Evolutionary conservation across 2,888 invertebrate species (phyloP).

Genomic region (Athetis lepigone): DNA sequence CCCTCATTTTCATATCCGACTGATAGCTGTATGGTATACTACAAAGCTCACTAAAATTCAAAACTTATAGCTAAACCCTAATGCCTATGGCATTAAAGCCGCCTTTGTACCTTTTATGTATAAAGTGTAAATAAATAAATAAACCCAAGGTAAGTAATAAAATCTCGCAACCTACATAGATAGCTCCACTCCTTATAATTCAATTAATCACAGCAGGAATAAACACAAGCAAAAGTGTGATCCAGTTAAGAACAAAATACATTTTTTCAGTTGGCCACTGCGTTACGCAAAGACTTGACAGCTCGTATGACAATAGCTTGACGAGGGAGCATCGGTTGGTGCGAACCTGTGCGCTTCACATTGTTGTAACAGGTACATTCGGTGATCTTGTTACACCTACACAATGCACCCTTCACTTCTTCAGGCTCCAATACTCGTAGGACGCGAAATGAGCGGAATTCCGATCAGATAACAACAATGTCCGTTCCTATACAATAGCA

Average conservation of each 20-base stretch:
- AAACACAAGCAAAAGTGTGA: neutral
- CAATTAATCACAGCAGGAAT: neutral
- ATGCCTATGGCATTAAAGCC: too few species aligned
- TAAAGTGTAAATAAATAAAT: too few species aligned
- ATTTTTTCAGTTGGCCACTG: constrained; percentile 37
- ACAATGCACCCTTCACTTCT: constrained; percentile 85
- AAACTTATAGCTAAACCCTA: too few species aligned
- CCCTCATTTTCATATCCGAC: too few species aligned
- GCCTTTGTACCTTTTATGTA: too few species aligned
- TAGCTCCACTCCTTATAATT: too few species aligned
- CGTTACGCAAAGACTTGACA: constrained; percentile 63
- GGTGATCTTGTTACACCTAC: constrained; percentile 85
- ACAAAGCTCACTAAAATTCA: too few species aligned
- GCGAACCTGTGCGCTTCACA: constrained; percentile 76
- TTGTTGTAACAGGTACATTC: constrained; percentile 85
- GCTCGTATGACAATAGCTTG: constrained; percentile 65
- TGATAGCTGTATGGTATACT: too few species aligned
- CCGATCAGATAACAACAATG: constrained; percentile 87
- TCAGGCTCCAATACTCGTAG: constrained; percentile 65
- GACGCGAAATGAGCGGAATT: constrained; percentile 79
- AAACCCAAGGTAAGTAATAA: too few species aligned
- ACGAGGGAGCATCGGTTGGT: constrained; percentile 72
- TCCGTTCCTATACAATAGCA: constrained; percentile 80
- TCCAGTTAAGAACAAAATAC: constrained; percentile 23
- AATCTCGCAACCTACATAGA: too few species aligned